Percentiles rank a stretch among this genome's conserved stretches.
Evolutionary conservation across 2,797 vertebrate genomes (phyloP).

Genomic region (Danio albolineatus): DNA sequence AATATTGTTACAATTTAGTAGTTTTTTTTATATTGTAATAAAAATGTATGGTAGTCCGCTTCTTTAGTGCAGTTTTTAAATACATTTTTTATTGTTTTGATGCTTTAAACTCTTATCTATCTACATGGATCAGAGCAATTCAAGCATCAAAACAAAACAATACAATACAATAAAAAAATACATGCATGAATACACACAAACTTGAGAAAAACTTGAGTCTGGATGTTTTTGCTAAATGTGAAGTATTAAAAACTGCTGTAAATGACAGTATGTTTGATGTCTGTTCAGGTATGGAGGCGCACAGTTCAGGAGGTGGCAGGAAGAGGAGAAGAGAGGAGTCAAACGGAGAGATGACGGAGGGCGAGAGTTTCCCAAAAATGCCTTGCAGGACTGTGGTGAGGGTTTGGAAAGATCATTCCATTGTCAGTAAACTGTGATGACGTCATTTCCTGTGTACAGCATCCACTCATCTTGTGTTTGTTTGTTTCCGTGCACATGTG

Average conservation of each 20-base stretch:
- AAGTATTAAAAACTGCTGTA: too few relatives aligned
- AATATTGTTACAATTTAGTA: too few relatives aligned
- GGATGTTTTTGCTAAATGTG: background rate
- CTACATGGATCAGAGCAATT: too few relatives aligned
- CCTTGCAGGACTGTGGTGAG: slow-evolving; percentile 79
- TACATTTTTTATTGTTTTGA: too few relatives aligned
- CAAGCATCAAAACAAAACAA: too few relatives aligned
- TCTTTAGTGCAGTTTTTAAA: too few relatives aligned
- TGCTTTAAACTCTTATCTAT: too few relatives aligned
- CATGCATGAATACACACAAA: too few relatives aligned
- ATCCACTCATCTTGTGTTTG: background rate
- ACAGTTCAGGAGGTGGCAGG: slow-evolving; percentile 76
- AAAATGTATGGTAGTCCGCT: too few relatives aligned
- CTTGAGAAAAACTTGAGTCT: background rate
- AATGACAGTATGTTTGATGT: background rate
- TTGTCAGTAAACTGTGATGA: background rate
- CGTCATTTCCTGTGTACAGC: background rate
- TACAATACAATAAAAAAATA: too few relatives aligned
- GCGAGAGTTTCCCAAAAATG: slow-evolving; percentile 77
- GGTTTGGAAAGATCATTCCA: background rate
- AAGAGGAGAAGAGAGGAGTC: slow-evolving; percentile 84
- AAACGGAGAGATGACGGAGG: slow-evolving; percentile 79
- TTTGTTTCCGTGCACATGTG: too few relatives aligned
- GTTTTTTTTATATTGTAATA: too few relatives aligned
- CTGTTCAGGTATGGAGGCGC: slow-evolving; percentile 77